Base-by-base conservation (phyloP, 2,797 vertebrate genomes). In the Microcaecilia unicolor region DNA sequence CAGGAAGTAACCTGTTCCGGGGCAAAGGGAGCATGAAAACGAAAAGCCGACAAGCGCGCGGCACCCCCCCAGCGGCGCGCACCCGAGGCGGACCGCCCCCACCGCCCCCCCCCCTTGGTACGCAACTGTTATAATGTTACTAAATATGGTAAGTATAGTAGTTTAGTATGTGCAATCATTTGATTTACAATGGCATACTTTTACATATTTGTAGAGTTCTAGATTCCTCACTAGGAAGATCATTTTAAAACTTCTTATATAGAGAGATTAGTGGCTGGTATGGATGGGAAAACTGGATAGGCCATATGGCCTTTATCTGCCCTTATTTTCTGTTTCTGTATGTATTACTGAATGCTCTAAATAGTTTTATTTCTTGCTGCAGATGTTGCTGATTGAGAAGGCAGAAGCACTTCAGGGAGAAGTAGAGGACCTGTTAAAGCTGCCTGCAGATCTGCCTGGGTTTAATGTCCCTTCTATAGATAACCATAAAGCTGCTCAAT, bases 381-480 rank as follows among this genome's bases (percentile, higher is more conserved):
- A 99, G 95, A 97, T 99, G 92, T 71, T 97, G 7, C 41, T 98
- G 38, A 87, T 72, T 48, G 93, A 99, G 38, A 97, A 93, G 43
- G 90, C 89, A 13, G 90, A 91, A 20, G 88, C 89, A 42, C 76
- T 99, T 7, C 88, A 90, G 64, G 89, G 91, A 61, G 94, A 96
- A 40, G 88, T 86, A 1, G 88, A 94, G 37, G 88, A 93, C 8
- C 71, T 99, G 28, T 46, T 97, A 34, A 83, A 53, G 26, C 37
- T 71, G 8, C 93, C 93, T 4, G 2, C 26, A 3, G 88, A 94
- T 28, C 62, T 88, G 15, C 88, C 88, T 13, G 41, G 20, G 8
- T 22, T 18, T 1, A 51, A 10, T 7, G 20, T 29, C 16, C 25
- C 21, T 15, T 1, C 8, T 14, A 3, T 7, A 10, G 21, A 26